Percentiles rank a stretch among this genome's conserved stretches.
Evolutionary conservation across 2,888 invertebrate genomes (phyloP).

Genomic region (Ophioninae sp.): DNA sequence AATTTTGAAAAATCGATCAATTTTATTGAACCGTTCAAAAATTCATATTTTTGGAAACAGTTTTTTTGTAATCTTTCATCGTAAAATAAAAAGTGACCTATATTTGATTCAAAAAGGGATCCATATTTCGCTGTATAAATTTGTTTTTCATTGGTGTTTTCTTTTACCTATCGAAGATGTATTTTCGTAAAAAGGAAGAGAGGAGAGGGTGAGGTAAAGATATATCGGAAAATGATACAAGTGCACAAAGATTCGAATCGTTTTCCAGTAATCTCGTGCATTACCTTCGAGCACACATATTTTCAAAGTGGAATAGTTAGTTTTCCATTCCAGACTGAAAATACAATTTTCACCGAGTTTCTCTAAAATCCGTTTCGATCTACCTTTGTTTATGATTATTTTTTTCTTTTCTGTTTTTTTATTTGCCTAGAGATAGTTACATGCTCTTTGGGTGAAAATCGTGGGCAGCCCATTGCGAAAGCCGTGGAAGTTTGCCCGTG

Average conservation of each 20-base stretch:
- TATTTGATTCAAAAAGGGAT: no score
- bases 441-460: constrained; percentile 45
- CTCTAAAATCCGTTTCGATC: constrained; percentile 23
- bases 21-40: no score
- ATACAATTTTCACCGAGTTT: constrained; percentile 38
- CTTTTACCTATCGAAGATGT: no score
- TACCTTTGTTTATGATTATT: constrained; percentile 11
- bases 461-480: constrained; percentile 25
- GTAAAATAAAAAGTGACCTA: no score
- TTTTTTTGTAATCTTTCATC: no score
- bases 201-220: not conserved
- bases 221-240: not conserved
- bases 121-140: no score
- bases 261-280: constrained; percentile 12
- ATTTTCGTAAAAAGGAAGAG: no score
- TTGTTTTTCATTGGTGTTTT: no score
- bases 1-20: no score
- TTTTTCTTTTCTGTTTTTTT: not conserved
- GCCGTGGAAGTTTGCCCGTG: constrained; percentile 55
- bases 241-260: constrained; percentile 14
- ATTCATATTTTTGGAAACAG: no score
- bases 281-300: not conserved
- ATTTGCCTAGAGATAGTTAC: constrained; percentile 51
- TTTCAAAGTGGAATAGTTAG: constrained; percentile 9
- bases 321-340: constrained; percentile 23